Conservation (phyloP, 2,888 invertebrate genomes). For the Brachyptera putata region DNA sequence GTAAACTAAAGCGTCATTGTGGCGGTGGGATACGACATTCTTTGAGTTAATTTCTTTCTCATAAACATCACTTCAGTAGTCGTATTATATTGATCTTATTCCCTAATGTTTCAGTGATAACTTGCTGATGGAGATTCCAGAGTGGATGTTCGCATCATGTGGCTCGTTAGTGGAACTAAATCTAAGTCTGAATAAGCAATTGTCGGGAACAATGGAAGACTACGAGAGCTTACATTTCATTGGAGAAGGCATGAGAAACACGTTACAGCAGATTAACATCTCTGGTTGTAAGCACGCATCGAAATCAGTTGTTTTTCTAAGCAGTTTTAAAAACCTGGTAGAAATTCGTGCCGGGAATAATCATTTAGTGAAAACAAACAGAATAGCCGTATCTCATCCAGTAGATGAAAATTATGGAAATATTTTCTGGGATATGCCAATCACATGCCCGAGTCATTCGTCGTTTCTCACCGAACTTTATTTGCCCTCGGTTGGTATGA, state of each 20-base stretch:
- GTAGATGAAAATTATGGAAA: too few relatives aligned
- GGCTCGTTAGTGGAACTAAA: background rate
- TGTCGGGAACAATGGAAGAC: background rate
- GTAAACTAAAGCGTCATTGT: too few relatives aligned
- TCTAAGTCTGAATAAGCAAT: background rate
- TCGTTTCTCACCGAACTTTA: background rate
- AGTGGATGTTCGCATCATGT: constrained; percentile 7
- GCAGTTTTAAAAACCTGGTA: background rate
- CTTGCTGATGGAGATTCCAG: background rate
- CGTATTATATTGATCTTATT: too few relatives aligned
- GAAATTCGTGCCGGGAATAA: background rate
- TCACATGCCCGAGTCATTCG: background rate
- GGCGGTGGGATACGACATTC: too few relatives aligned
- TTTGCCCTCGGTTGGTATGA: background rate
- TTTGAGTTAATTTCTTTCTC: too few relatives aligned
- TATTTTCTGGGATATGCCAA: background rate
- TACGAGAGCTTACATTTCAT: background rate
- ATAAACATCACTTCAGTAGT: too few relatives aligned
- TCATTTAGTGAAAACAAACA: background rate
- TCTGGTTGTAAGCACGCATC: background rate
- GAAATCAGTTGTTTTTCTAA: background rate
- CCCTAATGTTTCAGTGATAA: background rate
- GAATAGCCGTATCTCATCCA: background rate
- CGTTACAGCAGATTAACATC: background rate
- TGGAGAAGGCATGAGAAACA: background rate